phyloP scores from a whole-genome alignment of 2,113 vertebrate genomes.

The Bombycilla garrulus region DNA sequence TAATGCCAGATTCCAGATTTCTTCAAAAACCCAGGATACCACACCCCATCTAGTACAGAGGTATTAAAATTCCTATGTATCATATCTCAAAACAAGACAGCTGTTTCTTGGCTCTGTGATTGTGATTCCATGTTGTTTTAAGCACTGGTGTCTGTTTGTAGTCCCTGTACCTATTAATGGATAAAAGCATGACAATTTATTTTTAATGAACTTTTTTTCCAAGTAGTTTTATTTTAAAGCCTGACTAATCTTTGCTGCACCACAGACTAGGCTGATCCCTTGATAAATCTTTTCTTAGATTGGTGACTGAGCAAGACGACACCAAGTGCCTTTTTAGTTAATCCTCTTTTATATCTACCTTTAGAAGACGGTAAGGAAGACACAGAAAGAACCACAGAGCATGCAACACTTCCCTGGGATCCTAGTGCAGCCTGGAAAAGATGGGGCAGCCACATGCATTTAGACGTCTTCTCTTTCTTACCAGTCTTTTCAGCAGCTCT shows the following conservation, averaged over 20 bases:
- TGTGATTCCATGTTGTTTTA: neutral
- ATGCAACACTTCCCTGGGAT: neutral
- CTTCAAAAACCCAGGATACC: neutral
- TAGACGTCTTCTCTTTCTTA: neutral
- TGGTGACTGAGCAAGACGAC: slow-evolving; percentile 61
- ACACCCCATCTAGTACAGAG: neutral
- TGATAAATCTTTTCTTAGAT: slow-evolving; percentile 70
- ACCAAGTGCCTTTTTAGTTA: slow-evolving; percentile 63
- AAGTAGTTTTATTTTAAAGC: slow-evolving; percentile 74
- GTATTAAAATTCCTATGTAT: neutral
- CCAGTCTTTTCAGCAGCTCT: slow-evolving; percentile 35
- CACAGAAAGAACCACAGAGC: neutral
- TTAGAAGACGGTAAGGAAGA: neutral
- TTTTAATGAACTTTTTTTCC: slow-evolving; percentile 65
- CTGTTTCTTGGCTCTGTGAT: neutral
- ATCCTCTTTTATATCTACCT: slow-evolving; percentile 58
- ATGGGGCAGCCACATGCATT: neutral
- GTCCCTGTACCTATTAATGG: slow-evolving; percentile 39
- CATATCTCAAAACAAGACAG: neutral
- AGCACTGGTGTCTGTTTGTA: slow-evolving; percentile 24
- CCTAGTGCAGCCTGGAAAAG: neutral
- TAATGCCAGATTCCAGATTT: neutral
- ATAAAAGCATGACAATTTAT: slow-evolving; percentile 49
- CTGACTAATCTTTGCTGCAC: slow-evolving; percentile 68
- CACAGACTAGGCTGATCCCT: slow-evolving; percentile 66